Conservation (phyloP, 2,888 invertebrate species). For the Habrosyne pyritoides region DNA sequence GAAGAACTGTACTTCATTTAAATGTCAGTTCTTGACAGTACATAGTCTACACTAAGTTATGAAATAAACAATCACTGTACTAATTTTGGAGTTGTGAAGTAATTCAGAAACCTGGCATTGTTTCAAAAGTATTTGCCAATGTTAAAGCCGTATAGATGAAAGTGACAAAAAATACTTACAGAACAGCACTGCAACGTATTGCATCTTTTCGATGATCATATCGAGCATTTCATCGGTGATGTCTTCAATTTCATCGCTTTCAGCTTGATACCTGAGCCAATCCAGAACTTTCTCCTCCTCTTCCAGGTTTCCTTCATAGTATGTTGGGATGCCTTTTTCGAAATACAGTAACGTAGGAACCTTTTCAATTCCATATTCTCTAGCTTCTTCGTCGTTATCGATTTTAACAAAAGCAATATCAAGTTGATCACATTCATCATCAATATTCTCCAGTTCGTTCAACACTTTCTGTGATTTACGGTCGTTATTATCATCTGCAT, state of each 20-base stretch:
- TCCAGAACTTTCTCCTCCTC: constrained; percentile 94
- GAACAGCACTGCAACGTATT: constrained; percentile 94
- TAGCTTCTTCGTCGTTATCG: constrained; percentile 94
- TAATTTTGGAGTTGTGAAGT: constrained; percentile 36
- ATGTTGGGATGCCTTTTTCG: constrained; percentile 89
- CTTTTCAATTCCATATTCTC: constrained; percentile 95
- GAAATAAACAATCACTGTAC: constrained; percentile 16
- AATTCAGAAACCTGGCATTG: constrained; percentile 57
- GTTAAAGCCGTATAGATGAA: constrained; percentile 37
- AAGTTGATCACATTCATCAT: constrained; percentile 94
- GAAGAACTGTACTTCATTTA: constrained; percentile 80
- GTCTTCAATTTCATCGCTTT: constrained; percentile 96
- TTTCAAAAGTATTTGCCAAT: constrained; percentile 51
- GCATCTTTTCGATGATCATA: constrained; percentile 93
- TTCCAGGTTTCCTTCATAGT: constrained; percentile 92
- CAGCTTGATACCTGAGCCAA: constrained; percentile 93
- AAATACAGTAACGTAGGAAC: constrained; percentile 93
- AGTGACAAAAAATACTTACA: constrained; percentile 86
- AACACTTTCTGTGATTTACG: constrained; percentile 93
- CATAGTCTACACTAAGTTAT: constrained; percentile 44
- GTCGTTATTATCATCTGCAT: constrained; percentile 93
- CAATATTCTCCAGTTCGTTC: constrained; percentile 95
- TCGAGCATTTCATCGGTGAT: constrained; percentile 97
- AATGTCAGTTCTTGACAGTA: constrained; percentile 74
- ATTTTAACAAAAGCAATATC: constrained; percentile 97